Evolutionary conservation across 2,113 vertebrate species (phyloP).

Genomic region (Corythaeola cristata): DNA sequence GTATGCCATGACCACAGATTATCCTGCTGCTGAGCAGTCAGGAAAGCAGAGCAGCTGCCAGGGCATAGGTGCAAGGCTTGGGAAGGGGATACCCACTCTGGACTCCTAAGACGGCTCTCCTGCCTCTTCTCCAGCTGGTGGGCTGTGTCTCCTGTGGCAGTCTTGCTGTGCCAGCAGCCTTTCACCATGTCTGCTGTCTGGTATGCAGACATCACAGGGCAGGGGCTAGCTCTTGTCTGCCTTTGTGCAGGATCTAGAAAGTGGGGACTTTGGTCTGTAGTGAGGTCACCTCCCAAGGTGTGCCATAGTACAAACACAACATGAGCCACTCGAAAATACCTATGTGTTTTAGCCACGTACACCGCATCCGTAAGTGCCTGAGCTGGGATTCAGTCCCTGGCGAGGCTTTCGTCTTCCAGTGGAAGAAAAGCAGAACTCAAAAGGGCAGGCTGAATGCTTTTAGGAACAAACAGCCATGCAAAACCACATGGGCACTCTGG

Average conservation of each 20-base stretch:
- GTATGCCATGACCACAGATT: background rate
- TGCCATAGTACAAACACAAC: background rate
- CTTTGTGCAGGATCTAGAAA: background rate
- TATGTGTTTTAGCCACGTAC: background rate
- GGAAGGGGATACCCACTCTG: background rate
- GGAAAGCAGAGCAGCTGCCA: background rate
- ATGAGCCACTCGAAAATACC: background rate
- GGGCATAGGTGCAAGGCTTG: background rate
- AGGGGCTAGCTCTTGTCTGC: fast-evolving
- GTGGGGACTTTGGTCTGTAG: background rate
- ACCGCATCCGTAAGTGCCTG: background rate
- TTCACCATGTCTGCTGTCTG: background rate
- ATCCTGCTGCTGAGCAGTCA: background rate
- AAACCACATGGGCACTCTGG: background rate
- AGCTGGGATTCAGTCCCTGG: background rate
- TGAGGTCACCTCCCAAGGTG: background rate
- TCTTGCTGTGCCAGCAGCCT: background rate
- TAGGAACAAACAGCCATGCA: background rate
- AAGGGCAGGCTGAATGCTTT: background rate
- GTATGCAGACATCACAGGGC: background rate
- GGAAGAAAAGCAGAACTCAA: background rate
- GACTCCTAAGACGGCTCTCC: background rate
- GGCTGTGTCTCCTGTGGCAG: background rate
- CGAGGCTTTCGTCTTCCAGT: background rate
- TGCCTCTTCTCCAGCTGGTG: background rate